Conservation (phyloP, 2,797 vertebrate genomes). For the Chaetophractus vellerosus region DNA sequence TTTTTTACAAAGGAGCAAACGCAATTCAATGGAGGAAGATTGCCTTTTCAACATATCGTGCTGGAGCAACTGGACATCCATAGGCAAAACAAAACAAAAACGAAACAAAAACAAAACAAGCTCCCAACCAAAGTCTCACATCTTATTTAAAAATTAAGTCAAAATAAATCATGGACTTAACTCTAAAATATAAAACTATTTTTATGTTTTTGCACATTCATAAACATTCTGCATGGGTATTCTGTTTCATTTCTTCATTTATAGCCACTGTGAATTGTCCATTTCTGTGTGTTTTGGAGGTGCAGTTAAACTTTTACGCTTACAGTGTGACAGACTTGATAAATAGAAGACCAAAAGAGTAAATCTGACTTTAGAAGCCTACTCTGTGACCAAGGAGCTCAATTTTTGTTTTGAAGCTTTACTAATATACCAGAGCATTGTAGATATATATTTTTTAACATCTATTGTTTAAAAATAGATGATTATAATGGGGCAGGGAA, state of each 20-base stretch:
- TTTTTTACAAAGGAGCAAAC: not conserved
- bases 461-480: conserved; percentile 99
- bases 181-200: not conserved
- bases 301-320: conserved; percentile 84
- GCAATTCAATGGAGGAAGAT: not conserved
- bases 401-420: conserved; percentile 95
- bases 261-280: conserved; percentile 87
- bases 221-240: conserved; percentile 85
- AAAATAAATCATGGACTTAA: not conserved
- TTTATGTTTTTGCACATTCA: conserved; percentile 90
- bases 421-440: conserved; percentile 96
- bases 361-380: conserved; percentile 88
- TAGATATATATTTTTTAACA: conserved; percentile 93
- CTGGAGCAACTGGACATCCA: not conserved
- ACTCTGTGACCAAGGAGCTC: conserved; percentile 91
- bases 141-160: not conserved
- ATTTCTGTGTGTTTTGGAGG: conserved; percentile 85
- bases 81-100: not conserved
- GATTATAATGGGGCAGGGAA: conserved; percentile 95
- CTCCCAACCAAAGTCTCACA: not conserved
- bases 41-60: not conserved
- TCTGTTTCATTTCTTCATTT: conserved; percentile 84
- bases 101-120: too few relatives aligned
- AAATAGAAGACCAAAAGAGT: conserved; percentile 82
- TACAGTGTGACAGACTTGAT: conserved; percentile 86